phyloP scores from a whole-genome alignment of 35 echinoderm and acorn worm species.

The Ophioderma brevispina region DNA sequence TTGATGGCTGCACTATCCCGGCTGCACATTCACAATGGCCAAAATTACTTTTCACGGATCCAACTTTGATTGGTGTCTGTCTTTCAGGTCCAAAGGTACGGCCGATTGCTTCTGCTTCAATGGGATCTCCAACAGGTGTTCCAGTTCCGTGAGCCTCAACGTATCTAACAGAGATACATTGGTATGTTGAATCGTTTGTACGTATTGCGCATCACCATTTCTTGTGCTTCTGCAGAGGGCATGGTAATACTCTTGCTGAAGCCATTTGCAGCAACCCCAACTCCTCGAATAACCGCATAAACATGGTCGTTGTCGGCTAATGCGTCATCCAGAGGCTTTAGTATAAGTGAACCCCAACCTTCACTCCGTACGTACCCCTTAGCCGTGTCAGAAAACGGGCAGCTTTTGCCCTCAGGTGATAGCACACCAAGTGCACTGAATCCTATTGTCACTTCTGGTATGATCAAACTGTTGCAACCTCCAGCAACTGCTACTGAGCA shows the following conservation, averaged over 20 bases:
- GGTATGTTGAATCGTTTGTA: constrained; percentile 81
- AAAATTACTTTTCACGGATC: constrained; percentile 95
- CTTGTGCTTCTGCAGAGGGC: constrained; percentile 70
- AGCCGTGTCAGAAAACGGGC: constrained; percentile 83
- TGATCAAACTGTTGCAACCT: constrained; percentile 62
- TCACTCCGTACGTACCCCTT: constrained; percentile 95
- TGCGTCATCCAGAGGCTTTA: constrained; percentile 83
- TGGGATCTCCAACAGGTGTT: constrained; percentile 92
- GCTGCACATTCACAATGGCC: constrained; percentile 89
- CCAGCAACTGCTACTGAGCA: constrained; percentile 75
- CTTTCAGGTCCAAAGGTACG: constrained; percentile 38
- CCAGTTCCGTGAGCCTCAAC: constrained; percentile 95
- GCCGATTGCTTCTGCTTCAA: constrained; percentile 89
- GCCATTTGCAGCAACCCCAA: constrained; percentile 75
- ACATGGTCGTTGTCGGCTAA: constrained; percentile 84
- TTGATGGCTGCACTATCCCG: constrained; percentile 85
- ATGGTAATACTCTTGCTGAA: constrained; percentile 83
- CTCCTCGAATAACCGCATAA: constrained; percentile 78
- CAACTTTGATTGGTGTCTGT: constrained; percentile 69
- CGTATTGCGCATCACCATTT: constrained; percentile 64
- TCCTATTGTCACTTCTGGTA: constrained; percentile 88
- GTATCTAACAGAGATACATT: constrained; percentile 70
- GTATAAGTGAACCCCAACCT: constrained; percentile 86
- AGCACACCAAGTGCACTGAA: constrained; percentile 95
- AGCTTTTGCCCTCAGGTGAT: constrained; percentile 80